These are phyloP conservation scores for Bemisia tabaci DNA, from an alignment of 1,140 invertebrate genomes.

Conservation along the genomic window DNA sequence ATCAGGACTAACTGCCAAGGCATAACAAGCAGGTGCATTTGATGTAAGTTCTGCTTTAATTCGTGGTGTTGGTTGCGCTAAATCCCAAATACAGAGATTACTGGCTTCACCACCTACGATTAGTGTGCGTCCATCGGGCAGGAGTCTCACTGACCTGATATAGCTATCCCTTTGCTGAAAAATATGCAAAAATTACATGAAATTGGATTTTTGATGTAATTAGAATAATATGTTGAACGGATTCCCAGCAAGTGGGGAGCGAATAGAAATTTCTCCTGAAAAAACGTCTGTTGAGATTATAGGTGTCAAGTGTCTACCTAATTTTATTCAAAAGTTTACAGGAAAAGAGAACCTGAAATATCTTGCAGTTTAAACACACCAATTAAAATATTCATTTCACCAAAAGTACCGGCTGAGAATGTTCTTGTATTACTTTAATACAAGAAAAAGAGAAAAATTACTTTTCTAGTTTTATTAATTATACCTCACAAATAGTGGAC, in stretches of 20 bases:
- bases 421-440: too few species aligned
- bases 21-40: slow-evolving; percentile 87
- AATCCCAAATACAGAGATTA: slow-evolving; percentile 80
- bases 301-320: too few species aligned
- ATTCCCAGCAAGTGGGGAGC: neutral
- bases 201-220: too few species aligned
- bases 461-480: too few species aligned
- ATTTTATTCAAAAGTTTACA: too few species aligned
- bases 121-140: slow-evolving; percentile 75
- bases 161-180: slow-evolving; percentile 67
- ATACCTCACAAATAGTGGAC: too few species aligned
- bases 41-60: slow-evolving; percentile 89
- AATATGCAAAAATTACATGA: slow-evolving; percentile 11
- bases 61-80: slow-evolving; percentile 68
- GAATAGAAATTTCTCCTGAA: neutral
- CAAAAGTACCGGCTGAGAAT: too few species aligned
- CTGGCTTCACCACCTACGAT: slow-evolving; percentile 87
- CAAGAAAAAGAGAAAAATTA: too few species aligned
- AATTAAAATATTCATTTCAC: too few species aligned
- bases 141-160: slow-evolving; percentile 76
- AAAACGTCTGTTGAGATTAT: too few species aligned
- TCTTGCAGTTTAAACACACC: too few species aligned
- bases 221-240: neutral
- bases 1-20: slow-evolving; percentile 75
- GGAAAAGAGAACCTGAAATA: too few species aligned